Percentiles rank a stretch among this genome's conserved stretches.
phyloP scores from a whole-genome alignment of 2,113 vertebrate species.

The Carettochelys insculpta region DNA sequence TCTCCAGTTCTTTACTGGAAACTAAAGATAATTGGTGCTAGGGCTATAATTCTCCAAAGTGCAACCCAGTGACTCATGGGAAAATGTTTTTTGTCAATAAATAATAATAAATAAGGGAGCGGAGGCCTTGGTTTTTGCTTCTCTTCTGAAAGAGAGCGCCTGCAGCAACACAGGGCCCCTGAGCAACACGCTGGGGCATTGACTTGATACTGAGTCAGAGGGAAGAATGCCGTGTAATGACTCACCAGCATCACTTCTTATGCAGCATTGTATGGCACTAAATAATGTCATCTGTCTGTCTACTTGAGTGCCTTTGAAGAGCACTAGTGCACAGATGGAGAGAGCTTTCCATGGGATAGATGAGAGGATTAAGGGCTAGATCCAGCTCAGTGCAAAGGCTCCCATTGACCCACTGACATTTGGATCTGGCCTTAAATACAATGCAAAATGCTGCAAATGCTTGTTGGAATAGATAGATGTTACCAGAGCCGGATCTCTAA shows the following conservation, averaged over 20 bases:
- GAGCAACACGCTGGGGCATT: conserved; percentile 65
- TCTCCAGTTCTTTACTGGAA: conserved; percentile 47
- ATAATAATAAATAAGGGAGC: background rate
- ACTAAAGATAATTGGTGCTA: conserved; percentile 37
- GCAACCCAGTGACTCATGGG: conserved; percentile 1
- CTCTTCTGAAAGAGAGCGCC: conserved; percentile 31
- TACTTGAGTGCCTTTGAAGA: conserved; percentile 56
- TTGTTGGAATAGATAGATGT: conserved; percentile 19
- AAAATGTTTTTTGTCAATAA: background rate
- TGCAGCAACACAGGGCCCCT: conserved; percentile 50
- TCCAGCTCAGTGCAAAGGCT: conserved; percentile 26
- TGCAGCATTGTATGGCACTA: conserved; percentile 58
- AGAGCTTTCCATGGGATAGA: conserved; percentile 58
- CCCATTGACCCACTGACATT: conserved; percentile 35
- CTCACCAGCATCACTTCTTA: conserved; percentile 61
- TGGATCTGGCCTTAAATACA: conserved; percentile 13
- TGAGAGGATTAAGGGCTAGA: conserved; percentile 57
- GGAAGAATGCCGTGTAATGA: conserved; percentile 63
- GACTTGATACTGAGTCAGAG: conserved; percentile 65
- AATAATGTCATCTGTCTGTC: conserved; percentile 72
- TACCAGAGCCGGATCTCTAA: conserved; percentile 62
- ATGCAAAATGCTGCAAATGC: background rate
- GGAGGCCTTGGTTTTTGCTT: background rate
- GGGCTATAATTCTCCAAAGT: conserved; percentile 19
- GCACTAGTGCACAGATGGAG: conserved; percentile 55